These are phyloP conservation scores for Drosophila teissieri DNA, from an alignment of 1,140 invertebrate genomes.

Conservation along the genomic window DNA sequence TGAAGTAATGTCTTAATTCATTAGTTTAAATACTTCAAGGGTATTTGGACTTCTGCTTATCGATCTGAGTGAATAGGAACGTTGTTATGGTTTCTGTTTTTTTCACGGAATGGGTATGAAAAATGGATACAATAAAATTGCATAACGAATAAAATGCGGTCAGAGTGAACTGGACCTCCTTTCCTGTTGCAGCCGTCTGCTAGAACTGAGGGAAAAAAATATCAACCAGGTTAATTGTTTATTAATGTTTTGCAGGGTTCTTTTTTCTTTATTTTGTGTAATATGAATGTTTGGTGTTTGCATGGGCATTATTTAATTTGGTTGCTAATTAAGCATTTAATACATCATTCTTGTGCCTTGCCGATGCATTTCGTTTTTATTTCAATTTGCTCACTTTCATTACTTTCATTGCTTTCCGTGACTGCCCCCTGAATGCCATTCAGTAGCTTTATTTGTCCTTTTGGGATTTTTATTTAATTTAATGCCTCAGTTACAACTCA, in stretches of 20 bases:
- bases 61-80: background rate
- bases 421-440: conserved; percentile 9
- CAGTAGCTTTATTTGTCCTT: conserved; percentile 38
- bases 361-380: conserved; percentile 51
- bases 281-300: conserved; percentile 39
- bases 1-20: too few relatives aligned
- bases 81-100: conserved; percentile 33
- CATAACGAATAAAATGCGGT: conserved; percentile 72
- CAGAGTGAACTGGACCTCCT: conserved; percentile 27
- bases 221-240: conserved; percentile 57
- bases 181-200: conserved; percentile 16
- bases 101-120: conserved; percentile 30
- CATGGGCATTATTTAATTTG: conserved; percentile 57
- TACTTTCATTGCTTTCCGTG: conserved; percentile 10
- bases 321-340: conserved; percentile 73
- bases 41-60: background rate
- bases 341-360: conserved; percentile 44
- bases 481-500: conserved; percentile 71
- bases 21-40: background rate
- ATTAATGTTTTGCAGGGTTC: conserved; percentile 57
- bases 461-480: conserved; percentile 59
- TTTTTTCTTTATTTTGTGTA: conserved; percentile 35
- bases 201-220: conserved; percentile 28
- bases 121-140: conserved; percentile 70
- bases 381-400: conserved; percentile 46